Percentiles rank a stretch among this genome's conserved stretches.
Conservation (phyloP, 2,797 vertebrate species). For the Gymnodraco acuticeps region DNA sequence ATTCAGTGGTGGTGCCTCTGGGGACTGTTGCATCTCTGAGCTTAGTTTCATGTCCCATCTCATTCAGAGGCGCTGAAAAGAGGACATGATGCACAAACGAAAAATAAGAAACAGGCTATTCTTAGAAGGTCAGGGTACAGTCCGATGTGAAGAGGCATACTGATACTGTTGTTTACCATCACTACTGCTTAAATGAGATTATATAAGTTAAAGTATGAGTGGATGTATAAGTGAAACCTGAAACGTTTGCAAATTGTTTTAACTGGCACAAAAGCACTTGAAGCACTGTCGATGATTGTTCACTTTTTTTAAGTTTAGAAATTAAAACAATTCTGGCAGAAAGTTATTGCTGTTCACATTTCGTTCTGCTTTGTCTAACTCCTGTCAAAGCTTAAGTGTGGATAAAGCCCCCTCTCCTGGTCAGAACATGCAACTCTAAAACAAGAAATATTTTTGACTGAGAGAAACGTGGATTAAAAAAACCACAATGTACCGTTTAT, state of each 20-base stretch:
- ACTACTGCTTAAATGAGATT: background rate
- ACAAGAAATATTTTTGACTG: conserved; percentile 28
- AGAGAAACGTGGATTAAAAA: background rate
- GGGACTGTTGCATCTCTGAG: conserved; percentile 66
- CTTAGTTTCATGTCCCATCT: conserved; percentile 63
- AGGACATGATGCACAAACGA: conserved; percentile 22
- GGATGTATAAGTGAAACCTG: background rate
- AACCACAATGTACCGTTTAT: conserved; percentile 10
- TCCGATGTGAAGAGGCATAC: conserved; percentile 9
- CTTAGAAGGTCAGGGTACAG: conserved; percentile 26
- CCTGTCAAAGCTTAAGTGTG: conserved; percentile 40
- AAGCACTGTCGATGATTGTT: background rate
- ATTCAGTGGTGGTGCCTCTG: conserved; percentile 61
- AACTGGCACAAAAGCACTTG: background rate
- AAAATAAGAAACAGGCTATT: conserved; percentile 57
- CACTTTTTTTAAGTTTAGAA: background rate
- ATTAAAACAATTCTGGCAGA: conserved; percentile 1
- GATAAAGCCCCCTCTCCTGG: conserved; percentile 73
- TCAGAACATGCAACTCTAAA: conserved; percentile 17
- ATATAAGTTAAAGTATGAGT: background rate
- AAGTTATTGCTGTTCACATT: background rate
- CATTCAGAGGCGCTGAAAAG: conserved; percentile 64
- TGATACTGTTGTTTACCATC: conserved; percentile 10
- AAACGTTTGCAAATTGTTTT: background rate
- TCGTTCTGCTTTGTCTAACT: background rate